phyloP scores from a whole-genome alignment of 2,888 invertebrate species.

The Proisotoma minuta region DNA sequence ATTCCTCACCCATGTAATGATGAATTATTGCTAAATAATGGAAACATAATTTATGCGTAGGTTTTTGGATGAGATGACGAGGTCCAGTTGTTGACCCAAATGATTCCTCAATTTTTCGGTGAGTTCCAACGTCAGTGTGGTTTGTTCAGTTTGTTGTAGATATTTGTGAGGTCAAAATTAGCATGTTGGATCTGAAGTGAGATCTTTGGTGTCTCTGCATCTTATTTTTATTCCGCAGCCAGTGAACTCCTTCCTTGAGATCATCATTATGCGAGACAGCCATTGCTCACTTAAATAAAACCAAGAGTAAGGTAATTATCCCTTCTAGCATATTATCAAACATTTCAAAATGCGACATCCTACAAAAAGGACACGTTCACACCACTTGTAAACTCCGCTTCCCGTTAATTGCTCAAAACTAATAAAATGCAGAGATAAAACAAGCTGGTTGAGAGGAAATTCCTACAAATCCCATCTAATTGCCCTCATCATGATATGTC shows the following conservation, averaged over 20 bases:
- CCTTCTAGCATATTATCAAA: not conserved
- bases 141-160: no score
- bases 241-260: not conserved
- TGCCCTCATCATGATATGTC: no score
- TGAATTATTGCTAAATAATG: no score
- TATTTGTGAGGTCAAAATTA: constrained; percentile 2
- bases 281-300: not conserved
- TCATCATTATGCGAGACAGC: not conserved
- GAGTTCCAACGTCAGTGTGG: no score
- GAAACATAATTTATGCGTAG: no score
- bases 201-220: not conserved
- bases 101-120: no score
- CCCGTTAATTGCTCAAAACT: no score
- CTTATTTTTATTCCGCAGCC: not conserved
- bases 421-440: no score
- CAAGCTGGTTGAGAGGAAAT: no score
- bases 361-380: not conserved
- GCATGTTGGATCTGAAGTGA: not conserved
- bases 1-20: no score
- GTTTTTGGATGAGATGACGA: not conserved
- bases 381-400: no score
- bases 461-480: no score
- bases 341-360: not conserved
- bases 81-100: not conserved
- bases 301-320: not conserved